These are phyloP conservation scores for Salminus brasiliensis DNA, from an alignment of 2,113 vertebrate species.

Conservation along the genomic window DNA sequence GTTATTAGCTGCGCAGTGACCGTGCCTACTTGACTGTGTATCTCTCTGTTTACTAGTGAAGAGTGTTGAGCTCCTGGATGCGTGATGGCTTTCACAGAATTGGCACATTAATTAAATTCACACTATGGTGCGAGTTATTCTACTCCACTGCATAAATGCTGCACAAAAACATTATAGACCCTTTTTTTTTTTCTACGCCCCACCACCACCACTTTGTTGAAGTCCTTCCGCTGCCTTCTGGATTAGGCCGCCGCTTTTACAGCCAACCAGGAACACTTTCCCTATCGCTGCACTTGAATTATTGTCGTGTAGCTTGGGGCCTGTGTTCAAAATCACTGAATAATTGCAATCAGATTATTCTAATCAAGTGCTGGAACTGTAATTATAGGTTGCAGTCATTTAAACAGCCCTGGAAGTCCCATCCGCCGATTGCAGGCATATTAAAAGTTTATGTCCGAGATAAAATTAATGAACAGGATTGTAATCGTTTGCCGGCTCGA, in stretches of 20 bases:
- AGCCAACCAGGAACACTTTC: conserved; percentile 96
- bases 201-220: conserved; percentile 68
- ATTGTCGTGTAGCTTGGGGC: conserved; percentile 99
- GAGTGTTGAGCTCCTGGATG: conserved; percentile 70
- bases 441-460: conserved; percentile 99
- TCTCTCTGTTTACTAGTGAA: conserved; percentile 73
- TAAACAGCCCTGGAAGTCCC: conserved; percentile 94
- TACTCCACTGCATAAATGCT: conserved; percentile 84
- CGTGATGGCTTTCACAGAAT: conserved; percentile 76
- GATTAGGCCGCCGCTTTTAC: conserved; percentile 93
- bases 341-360: conserved; percentile 99
- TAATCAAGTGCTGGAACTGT: conserved; percentile 99
- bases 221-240: conserved; percentile 77
- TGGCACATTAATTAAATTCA: conserved; percentile 84
- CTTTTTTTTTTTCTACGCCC: conserved; percentile 64
- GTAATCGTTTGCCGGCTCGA: conserved; percentile 83
- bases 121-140: conserved; percentile 84
- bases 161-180: conserved; percentile 83
- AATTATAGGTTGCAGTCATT: conserved; percentile 99
- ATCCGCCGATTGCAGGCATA: conserved; percentile 90
- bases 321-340: conserved; percentile 99
- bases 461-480: conserved; percentile 99
- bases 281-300: conserved; percentile 97
- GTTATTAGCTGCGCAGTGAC: conserved; percentile 54
- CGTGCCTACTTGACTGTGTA: conserved; percentile 50